These are phyloP conservation scores for Tetrao urogallus DNA, from an alignment of 2,113 vertebrate species.

Conservation along the genomic window DNA sequence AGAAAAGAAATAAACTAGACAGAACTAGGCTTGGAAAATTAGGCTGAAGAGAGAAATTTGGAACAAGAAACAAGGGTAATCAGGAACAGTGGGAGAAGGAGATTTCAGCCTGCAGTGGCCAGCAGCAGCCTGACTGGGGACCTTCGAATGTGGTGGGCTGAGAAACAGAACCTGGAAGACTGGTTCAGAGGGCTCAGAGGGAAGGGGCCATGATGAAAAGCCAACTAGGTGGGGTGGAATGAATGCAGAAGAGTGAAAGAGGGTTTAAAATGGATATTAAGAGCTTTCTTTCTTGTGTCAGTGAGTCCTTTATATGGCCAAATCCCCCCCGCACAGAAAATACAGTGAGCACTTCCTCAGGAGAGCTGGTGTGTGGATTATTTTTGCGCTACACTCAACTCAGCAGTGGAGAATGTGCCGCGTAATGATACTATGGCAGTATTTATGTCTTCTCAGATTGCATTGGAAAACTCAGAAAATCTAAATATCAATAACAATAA, in stretches of 20 bases:
- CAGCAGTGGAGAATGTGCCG: rapidly evolving
- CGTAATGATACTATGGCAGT: not conserved
- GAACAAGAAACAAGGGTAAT: not conserved
- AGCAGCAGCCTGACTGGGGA: not conserved
- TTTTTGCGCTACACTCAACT: not conserved
- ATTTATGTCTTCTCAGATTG: not conserved
- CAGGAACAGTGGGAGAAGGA: not conserved
- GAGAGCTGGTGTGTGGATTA: not conserved
- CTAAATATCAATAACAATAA: not conserved
- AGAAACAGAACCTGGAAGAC: not conserved
- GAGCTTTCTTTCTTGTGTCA: not conserved
- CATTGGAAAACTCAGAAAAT: not conserved
- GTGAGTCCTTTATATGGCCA: not conserved
- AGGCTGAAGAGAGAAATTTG: not conserved
- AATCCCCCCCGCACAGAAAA: not conserved
- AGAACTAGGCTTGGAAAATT: not conserved
- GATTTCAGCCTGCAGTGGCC: not conserved
- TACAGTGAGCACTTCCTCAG: not conserved
- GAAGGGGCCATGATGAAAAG: not conserved
- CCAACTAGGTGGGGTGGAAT: not conserved
- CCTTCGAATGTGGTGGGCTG: not conserved
- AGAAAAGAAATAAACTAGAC: not conserved
- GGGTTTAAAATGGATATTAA: not conserved
- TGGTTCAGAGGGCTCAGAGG: not conserved
- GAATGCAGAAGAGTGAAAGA: not conserved